Percentiles rank a stretch among this genome's conserved stretches.
Conservation (phyloP, 1,140 invertebrate genomes). For the Cotesia glomerata region DNA sequence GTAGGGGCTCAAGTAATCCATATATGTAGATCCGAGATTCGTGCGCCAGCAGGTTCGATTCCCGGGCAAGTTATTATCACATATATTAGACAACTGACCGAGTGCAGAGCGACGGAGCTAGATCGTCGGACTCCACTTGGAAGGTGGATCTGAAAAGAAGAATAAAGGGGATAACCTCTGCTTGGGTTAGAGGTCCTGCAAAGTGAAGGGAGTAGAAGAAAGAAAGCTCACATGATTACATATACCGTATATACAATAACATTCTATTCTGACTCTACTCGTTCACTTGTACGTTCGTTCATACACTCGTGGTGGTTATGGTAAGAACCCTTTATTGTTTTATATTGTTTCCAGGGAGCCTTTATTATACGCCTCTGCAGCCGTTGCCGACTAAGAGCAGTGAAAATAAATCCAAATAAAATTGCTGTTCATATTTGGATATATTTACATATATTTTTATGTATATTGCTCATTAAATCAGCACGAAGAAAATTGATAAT, state of each 20-base stretch:
- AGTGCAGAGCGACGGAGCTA: conserved; percentile 20
- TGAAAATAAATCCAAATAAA: conserved; percentile 44
- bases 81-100: conserved; percentile 56
- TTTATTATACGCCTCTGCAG: conserved; percentile 39
- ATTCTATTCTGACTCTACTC: conserved; percentile 31
- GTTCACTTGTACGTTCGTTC: conserved; percentile 5
- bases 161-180: no score
- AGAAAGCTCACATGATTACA: conserved; percentile 10
- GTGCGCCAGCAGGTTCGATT: conserved; percentile 45
- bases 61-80: conserved; percentile 54
- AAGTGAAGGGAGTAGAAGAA: background rate
- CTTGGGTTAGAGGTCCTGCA: background rate
- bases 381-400: background rate
- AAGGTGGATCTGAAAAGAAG: background rate
- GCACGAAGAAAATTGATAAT: no score
- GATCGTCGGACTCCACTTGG: background rate
- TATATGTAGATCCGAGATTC: conserved; percentile 54
- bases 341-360: conserved; percentile 53
- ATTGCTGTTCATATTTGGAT: conserved; percentile 29
- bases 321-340: conserved; percentile 55
- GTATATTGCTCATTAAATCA: conserved; percentile 17
- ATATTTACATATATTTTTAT: conserved; percentile 13
- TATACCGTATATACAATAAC: conserved; percentile 49
- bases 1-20: conserved; percentile 40
- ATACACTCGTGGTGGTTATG: conserved; percentile 43